These are phyloP conservation scores for Drosophila bipectinata DNA, from an alignment of 1,140 invertebrate species.

Conservation along the genomic window DNA sequence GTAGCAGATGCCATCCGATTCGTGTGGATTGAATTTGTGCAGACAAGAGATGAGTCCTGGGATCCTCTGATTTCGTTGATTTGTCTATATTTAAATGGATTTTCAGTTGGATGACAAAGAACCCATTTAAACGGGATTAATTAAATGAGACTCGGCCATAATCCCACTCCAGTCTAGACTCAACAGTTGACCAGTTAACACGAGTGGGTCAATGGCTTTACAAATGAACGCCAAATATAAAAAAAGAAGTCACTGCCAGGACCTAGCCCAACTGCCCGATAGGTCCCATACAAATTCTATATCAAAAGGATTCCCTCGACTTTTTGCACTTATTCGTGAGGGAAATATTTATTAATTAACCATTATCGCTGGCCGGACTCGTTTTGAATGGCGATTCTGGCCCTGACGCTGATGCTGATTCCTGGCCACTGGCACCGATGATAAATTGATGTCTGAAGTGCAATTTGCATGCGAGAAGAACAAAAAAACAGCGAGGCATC, in stretches of 20 bases:
- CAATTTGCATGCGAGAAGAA: constrained; percentile 68
- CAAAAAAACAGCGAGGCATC: constrained; percentile 18
- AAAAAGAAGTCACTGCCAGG: neutral
- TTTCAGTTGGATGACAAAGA: neutral
- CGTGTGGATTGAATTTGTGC: neutral
- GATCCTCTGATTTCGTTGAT: neutral
- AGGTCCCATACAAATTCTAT: constrained; percentile 31
- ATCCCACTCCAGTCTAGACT: constrained; percentile 26
- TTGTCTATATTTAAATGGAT: constrained; percentile 11
- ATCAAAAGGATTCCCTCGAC: constrained; percentile 26
- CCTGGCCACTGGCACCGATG: constrained; percentile 39
- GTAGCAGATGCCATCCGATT: neutral
- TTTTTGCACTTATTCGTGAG: constrained; percentile 29
- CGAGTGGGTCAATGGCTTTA: constrained; percentile 54
- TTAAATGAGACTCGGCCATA: neutral
- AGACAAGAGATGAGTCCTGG: neutral
- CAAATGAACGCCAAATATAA: constrained; percentile 18
- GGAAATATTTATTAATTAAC: constrained; percentile 80
- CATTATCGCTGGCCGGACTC: constrained; percentile 62
- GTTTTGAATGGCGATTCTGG: constrained; percentile 12
- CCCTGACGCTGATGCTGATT: constrained; percentile 29
- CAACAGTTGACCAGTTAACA: constrained; percentile 8
- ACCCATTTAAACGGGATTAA: neutral
- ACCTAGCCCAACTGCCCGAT: constrained; percentile 5
- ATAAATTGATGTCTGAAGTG: constrained; percentile 78